phyloP scores from a whole-genome alignment of 1,140 invertebrate genomes.

The Drosophila murphyi region DNA sequence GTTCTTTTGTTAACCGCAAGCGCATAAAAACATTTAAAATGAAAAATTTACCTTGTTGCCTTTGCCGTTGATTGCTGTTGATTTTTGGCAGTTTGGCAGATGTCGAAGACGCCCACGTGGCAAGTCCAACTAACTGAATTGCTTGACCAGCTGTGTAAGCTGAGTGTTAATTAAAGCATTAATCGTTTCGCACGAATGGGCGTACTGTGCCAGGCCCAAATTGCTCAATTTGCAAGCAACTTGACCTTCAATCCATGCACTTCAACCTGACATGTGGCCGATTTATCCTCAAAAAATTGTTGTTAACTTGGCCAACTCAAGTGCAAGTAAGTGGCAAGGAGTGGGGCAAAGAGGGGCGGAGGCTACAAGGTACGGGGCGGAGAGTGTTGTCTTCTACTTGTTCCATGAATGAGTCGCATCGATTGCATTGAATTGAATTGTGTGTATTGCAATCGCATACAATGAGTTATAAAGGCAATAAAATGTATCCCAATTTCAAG shows the following conservation, averaged over 20 bases:
- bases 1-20: constrained; percentile 67
- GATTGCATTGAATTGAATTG: constrained; percentile 36
- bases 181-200: constrained; percentile 63
- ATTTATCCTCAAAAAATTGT: constrained; percentile 59
- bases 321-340: constrained; percentile 5
- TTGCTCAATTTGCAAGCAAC: constrained; percentile 63
- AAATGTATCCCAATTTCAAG: constrained; percentile 81
- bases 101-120: constrained; percentile 44
- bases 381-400: constrained; percentile 22
- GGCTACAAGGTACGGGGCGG: background rate
- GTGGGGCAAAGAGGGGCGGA: background rate
- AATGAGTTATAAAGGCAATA: constrained; percentile 59
- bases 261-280: constrained; percentile 72
- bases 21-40: constrained; percentile 50
- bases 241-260: constrained; percentile 60
- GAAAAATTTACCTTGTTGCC: constrained; percentile 56
- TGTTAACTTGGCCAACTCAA: constrained; percentile 36
- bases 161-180: constrained; percentile 70
- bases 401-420: constrained; percentile 53
- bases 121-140: constrained; percentile 22
- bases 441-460: constrained; percentile 42
- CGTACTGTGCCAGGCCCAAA: constrained; percentile 67
- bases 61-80: background rate
- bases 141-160: constrained; percentile 51
- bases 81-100: constrained; percentile 52